Evolutionary conservation across 2,113 vertebrate species (phyloP).

Genomic region (Anarrhichthys ocellatus): DNA sequence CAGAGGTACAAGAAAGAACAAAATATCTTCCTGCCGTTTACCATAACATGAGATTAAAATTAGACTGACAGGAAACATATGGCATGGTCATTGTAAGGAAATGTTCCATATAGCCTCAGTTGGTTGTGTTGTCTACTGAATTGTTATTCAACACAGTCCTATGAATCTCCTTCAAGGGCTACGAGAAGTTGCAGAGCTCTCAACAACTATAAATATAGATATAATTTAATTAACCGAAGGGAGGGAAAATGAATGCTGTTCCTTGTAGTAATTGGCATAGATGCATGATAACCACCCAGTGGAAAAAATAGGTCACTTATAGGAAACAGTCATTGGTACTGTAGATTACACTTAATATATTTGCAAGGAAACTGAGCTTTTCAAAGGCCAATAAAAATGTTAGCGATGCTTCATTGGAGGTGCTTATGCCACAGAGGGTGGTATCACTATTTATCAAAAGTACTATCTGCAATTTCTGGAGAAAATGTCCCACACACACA

Average conservation of each 20-base stretch:
- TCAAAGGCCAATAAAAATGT: conserved; percentile 70
- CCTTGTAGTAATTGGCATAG: conserved; percentile 68
- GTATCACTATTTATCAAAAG: conserved; percentile 59
- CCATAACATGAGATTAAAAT: conserved; percentile 49
- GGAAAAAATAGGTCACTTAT: conserved; percentile 63
- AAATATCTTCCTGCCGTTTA: conserved; percentile 38
- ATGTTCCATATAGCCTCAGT: conserved; percentile 20
- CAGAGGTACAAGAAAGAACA: conserved; percentile 32
- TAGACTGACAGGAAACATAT: conserved; percentile 19
- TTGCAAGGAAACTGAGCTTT: conserved; percentile 60
- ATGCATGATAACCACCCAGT: conserved; percentile 66
- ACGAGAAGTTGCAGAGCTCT: conserved; percentile 30
- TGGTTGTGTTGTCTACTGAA: conserved; percentile 26
- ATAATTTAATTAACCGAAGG: conserved; percentile 72
- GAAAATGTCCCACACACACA: not conserved
- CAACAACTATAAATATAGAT: conserved; percentile 65
- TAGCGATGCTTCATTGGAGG: conserved; percentile 59
- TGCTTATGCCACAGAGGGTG: conserved; percentile 52
- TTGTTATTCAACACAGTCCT: conserved; percentile 34
- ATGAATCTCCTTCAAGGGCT: conserved; percentile 63
- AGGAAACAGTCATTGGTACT: conserved; percentile 48
- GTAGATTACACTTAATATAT: conserved; percentile 63
- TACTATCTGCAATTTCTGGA: conserved; percentile 25
- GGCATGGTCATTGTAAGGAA: conserved; percentile 28
- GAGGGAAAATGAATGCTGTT: conserved; percentile 66